Base-by-base conservation (phyloP, 2,113 vertebrate species). In the Triplophysa rosa region DNA sequence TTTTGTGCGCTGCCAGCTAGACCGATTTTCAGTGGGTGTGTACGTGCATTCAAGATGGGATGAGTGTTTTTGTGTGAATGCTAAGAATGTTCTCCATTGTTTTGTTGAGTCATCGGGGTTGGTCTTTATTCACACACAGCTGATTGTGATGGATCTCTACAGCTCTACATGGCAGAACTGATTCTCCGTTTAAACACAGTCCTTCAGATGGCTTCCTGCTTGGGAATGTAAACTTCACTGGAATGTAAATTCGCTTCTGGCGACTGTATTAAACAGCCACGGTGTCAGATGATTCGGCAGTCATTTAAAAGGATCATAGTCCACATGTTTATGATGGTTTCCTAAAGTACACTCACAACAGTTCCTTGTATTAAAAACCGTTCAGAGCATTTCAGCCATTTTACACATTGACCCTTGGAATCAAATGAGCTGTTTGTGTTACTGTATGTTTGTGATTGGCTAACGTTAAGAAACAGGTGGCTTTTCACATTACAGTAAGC, bases 81-180 rank as follows among this genome's bases (percentile, higher is more conserved):
- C 16, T 33, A 49, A 73, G 76, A 58, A 79, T 77, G 52, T 47
- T 68, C 59, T 74, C 58, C 80, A 49, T 70, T 81, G 83, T 84
- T 4, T 42, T 67, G 52, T 80, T 54, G 70, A 76, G 68, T 78
- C 75, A 67, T 77, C 45, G 40, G 58, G 49, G 40, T 61, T 79
- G 47, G 81, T 68, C 64, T 13, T 78, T 16, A 65, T 56, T 10
- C 63, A 68, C 26, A 61, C 33, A 52, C 29, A 77, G 26, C 59
- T 80, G 67, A 63, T 37, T 9, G 54, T 74, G 71, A 63, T 58
- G 19, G 70, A 52, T 14, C 69, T 54, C 56, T 62, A 37, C 33
- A 8, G 2, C 13, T 61, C 23, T 21, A 74, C 12, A 73, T 13
- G 29, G 29, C 42, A 12, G 45, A n/a, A 26, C 58, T 26, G 71